Evolutionary conservation across 53 echinoderm and acorn worm genomes (phyloP).

Genomic region (Hippasteria phrygiana): DNA sequence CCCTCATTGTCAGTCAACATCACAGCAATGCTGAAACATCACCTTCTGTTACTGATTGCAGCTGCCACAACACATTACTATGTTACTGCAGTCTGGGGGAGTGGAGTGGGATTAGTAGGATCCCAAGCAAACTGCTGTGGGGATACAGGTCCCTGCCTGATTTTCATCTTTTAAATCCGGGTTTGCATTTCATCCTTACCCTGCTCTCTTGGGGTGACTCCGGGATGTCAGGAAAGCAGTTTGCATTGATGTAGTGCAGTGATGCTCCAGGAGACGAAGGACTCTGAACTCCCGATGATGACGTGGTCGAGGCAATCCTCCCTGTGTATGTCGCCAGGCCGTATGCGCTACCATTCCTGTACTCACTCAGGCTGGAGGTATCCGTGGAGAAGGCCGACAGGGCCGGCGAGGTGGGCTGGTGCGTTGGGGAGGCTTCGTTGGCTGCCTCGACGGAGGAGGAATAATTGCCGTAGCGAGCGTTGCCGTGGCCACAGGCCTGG

Average conservation of each 20-base stretch:
- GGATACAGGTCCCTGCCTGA: too few relatives aligned
- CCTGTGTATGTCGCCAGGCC: slow-evolving; percentile 29
- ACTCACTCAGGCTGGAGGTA: slow-evolving; percentile 49
- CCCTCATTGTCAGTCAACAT: too few relatives aligned
- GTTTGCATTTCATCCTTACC: background rate
- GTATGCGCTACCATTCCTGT: slow-evolving; percentile 52
- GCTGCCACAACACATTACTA: too few relatives aligned
- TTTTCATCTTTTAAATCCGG: too few relatives aligned
- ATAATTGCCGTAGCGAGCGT: slow-evolving; percentile 53
- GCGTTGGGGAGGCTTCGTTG: slow-evolving; percentile 25
- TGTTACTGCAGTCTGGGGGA: too few relatives aligned
- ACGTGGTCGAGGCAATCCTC: slow-evolving; percentile 14
- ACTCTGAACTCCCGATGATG: slow-evolving; percentile 12
- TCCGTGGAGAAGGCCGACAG: slow-evolving; percentile 52
- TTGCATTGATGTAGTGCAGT: slow-evolving; percentile 79
- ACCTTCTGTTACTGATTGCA: too few relatives aligned
- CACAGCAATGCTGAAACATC: too few relatives aligned
- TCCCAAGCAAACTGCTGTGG: too few relatives aligned
- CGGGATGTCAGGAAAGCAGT: slow-evolving; percentile 64
- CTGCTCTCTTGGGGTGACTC: slow-evolving; percentile 62
- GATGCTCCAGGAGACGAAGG: slow-evolving; percentile 41
- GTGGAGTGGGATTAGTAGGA: too few relatives aligned
- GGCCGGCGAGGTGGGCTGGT: slow-evolving; percentile 30
- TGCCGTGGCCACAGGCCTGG: slow-evolving; percentile 66
- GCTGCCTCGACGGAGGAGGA: slow-evolving; percentile 40